Evolutionary conservation across 2,797 vertebrate species (phyloP), one percentile per base, ranked within the genome.

Genomic region (Oophaga sylvatica): DNA sequence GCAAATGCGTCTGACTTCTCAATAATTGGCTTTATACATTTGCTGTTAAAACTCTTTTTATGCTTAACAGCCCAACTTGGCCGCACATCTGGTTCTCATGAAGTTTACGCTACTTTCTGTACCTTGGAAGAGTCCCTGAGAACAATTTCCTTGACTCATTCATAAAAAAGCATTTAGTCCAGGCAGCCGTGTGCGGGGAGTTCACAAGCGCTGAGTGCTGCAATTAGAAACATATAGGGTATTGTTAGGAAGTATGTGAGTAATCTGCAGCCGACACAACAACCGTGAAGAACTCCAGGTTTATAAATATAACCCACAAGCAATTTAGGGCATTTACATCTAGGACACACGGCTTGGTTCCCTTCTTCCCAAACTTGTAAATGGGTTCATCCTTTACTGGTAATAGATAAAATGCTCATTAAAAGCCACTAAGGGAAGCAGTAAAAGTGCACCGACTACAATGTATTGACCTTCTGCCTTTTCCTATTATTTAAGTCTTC

Each of bases 71-170:
- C 63, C 35, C 80, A 26, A n/a, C 35, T 70, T 62, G 41, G 78
- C 12, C 22, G 48, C 80, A 89, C 88, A 89, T 89, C 85, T 89
- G 84, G 88, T 83, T 86, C 48, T 71, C 63, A 89, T 89, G 60
- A 89, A 86, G 79, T 3, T 17, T 81, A 29, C 77, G 19, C 70
- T 81, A 76, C 83, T 13, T 77, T 77, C 70, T 77, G 26, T 82
- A 60, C 41, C 80, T 82, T 62, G 53, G 20, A 41, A 70, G 19
- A 62, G 60, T 84, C 75, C 70, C 82, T 53, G 16, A 78, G 62
- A 80, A 78, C 71, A 76, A 81, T 89, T 89, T 82, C 87, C 84
- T 82, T 89, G 63, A 83, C 75, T 76, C 84, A 78, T 89, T 77
- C 84, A 68, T 89, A 89, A 86, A 85, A 85, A 89, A 75, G 67